A percentile compares a stretch with the other conserved stretches of the same genome.
Evolutionary conservation across 1,140 invertebrate genomes (phyloP).

Genomic region (Cyclargus thomasi): DNA sequence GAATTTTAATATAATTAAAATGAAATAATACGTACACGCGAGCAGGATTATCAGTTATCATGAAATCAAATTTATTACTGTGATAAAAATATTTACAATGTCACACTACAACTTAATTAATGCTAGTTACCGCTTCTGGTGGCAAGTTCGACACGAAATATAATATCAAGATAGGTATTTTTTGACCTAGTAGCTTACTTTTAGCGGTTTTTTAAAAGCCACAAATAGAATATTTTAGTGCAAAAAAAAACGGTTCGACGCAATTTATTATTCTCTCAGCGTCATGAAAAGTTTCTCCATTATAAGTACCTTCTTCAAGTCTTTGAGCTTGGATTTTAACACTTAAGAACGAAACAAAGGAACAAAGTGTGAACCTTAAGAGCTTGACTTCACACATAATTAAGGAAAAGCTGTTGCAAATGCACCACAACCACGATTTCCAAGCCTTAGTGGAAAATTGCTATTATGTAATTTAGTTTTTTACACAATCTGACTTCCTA

Average conservation of each 20-base stretch:
- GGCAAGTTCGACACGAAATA: neutral
- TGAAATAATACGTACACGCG: neutral
- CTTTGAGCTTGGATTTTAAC: conserved; percentile 12
- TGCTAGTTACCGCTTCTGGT: neutral
- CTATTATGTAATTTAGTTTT: no score
- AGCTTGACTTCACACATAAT: conserved; percentile 20
- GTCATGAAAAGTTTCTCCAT: conserved; percentile 3
- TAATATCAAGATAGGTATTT: neutral
- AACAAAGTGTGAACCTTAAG: conserved; percentile 17
- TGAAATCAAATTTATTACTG: neutral
- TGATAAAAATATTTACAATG: conserved; percentile 1
- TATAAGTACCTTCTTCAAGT: conserved; percentile 4
- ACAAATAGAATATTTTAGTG: neutral
- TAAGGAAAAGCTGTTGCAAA: conserved; percentile 17
- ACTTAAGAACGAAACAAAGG: conserved; percentile 4
- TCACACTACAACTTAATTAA: conserved; percentile 1
- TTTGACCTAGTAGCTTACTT: neutral
- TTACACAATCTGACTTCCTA: no score
- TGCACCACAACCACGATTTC: conserved; percentile 4
- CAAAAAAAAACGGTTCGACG: neutral
- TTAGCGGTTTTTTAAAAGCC: neutral
- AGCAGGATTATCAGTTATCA: neutral
- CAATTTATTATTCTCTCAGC: neutral
- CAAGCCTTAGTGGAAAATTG: neutral
- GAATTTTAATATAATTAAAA: neutral